A percentile compares a stretch with the other conserved stretches of the same genome.
phyloP scores from a whole-genome alignment of 2,113 vertebrate species.

The Carlito syrichta region DNA sequence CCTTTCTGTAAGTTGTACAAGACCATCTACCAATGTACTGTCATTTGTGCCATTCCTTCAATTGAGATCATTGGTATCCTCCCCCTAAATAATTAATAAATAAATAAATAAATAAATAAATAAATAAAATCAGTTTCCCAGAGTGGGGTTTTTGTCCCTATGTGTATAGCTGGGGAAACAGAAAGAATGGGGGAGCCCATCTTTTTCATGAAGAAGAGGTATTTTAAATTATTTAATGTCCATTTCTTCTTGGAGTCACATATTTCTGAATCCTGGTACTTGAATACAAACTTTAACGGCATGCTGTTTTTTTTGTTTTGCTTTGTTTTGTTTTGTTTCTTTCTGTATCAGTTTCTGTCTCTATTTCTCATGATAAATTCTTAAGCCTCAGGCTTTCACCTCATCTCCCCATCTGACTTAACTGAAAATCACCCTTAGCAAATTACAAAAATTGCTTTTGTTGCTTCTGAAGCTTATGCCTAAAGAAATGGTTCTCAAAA shows the following conservation, averaged over 20 bases:
- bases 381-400: neutral
- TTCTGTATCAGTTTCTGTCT: neutral
- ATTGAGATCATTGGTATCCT: neutral
- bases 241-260: neutral
- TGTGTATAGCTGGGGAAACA: neutral
- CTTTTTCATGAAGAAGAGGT: neutral
- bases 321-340: neutral
- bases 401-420: neutral
- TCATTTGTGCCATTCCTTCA: neutral
- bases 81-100: too few species aligned
- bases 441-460: neutral
- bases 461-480: neutral
- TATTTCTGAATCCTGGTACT: neutral
- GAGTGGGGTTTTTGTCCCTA: neutral
- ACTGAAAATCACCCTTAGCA: neutral
- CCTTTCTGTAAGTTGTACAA: neutral
- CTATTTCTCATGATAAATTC: neutral
- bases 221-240: neutral
- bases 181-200: neutral
- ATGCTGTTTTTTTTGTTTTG: neutral
- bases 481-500: neutral
- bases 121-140: too few species aligned
- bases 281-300: neutral
- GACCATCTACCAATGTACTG: neutral
- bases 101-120: too few species aligned